Percentiles rank a stretch among this genome's conserved stretches.
These are phyloP conservation scores for Sthenelais limicola DNA, from an alignment of 2,888 invertebrate species.

Conservation along the genomic window DNA sequence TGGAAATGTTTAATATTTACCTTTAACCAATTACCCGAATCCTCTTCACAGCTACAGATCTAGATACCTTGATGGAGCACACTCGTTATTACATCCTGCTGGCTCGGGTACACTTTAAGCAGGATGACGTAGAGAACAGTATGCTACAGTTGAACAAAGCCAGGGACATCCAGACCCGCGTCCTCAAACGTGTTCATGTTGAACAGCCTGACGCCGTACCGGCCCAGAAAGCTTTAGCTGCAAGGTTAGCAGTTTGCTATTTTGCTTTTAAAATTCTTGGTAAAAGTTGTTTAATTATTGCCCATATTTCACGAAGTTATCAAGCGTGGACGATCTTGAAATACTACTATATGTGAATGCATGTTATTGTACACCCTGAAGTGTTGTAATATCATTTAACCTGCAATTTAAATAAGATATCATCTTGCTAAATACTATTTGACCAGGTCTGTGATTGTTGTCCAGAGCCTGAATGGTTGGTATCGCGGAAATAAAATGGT, in stretches of 20 bases:
- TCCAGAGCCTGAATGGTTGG: too few relatives aligned
- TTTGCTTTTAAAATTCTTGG: too few relatives aligned
- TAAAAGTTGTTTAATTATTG: too few relatives aligned
- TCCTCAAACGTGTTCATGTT: conserved; percentile 81
- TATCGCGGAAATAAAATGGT: too few relatives aligned
- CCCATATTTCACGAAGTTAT: too few relatives aligned
- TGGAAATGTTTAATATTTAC: background rate
- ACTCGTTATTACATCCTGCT: conserved; percentile 83
- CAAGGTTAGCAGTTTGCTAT: conserved; percentile 69
- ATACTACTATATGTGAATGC: too few relatives aligned
- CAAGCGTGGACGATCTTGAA: too few relatives aligned
- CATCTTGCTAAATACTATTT: too few relatives aligned
- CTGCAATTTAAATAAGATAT: too few relatives aligned
- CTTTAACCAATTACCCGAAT: background rate
- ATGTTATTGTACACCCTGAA: too few relatives aligned
- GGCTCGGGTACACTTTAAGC: conserved; percentile 76
- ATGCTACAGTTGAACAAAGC: conserved; percentile 82
- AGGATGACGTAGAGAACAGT: conserved; percentile 76
- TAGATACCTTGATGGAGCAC: conserved; percentile 68
- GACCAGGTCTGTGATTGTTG: too few relatives aligned
- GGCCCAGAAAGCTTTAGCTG: conserved; percentile 74
- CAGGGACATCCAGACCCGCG: conserved; percentile 76
- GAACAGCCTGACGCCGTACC: conserved; percentile 76
- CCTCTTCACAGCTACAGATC: conserved; percentile 54
- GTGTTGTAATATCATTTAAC: too few relatives aligned